A percentile compares a stretch with the other conserved stretches of the same genome.
Evolutionary conservation across 2,797 vertebrate species (phyloP).

Genomic region (Pangasius larnaudii): DNA sequence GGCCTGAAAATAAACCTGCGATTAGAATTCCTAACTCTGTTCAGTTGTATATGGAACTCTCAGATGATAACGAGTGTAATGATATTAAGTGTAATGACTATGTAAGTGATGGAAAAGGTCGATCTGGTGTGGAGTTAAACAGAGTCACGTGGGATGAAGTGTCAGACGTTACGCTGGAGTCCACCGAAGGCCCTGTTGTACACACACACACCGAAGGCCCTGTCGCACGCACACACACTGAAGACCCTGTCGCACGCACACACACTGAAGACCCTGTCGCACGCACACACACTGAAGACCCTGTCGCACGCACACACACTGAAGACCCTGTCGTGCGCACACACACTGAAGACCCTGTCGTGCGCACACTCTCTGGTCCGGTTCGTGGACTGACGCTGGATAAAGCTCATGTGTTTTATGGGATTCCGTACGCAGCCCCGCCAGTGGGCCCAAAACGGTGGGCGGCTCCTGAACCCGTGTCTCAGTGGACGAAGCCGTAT

Average conservation of each 20-base stretch:
- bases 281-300: neutral
- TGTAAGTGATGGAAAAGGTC: neutral
- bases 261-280: neutral
- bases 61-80: conserved; percentile 30
- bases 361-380: conserved; percentile 39
- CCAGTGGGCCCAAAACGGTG: conserved; percentile 75
- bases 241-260: neutral
- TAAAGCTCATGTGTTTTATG: conserved; percentile 75
- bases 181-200: neutral
- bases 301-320: neutral
- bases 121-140: neutral
- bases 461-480: conserved; percentile 71
- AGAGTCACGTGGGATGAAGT: neutral
- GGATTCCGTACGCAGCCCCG: conserved; percentile 76
- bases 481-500: conserved; percentile 69
- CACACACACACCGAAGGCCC: neutral
- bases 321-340: neutral
- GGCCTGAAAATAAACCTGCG: neutral
- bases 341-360: conserved; percentile 4
- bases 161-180: neutral
- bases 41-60: neutral
- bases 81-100: neutral
- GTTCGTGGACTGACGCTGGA: conserved; percentile 70
- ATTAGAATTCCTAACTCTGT: neutral
- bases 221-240: conserved; percentile 23